phyloP scores from a whole-genome alignment of 2,888 invertebrate genomes.

The Mactromeris polynyma region DNA sequence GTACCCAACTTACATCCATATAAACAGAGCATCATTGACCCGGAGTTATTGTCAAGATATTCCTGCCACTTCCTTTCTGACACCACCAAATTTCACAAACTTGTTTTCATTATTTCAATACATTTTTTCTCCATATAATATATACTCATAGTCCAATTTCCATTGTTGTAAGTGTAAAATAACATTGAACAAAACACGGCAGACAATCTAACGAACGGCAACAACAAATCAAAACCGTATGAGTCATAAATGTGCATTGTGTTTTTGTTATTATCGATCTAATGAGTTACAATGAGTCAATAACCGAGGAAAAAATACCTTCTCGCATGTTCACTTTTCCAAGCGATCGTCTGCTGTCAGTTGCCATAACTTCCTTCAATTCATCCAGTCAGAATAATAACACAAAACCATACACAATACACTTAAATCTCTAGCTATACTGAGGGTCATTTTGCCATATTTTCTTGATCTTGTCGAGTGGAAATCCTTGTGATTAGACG shows the following conservation, averaged over 20 bases:
- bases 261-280: not conserved
- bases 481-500: slow-evolving; percentile 3
- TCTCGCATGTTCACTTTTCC: slow-evolving; percentile 20
- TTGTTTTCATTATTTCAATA: not conserved
- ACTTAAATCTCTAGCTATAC: not conserved
- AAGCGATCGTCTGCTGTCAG: not conserved
- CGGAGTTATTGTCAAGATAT: too few species aligned
- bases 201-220: not conserved
- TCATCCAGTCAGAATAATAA: not conserved
- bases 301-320: not conserved
- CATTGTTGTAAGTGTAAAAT: not conserved
- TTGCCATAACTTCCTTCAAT: slow-evolving; percentile 2
- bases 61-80: too few species aligned
- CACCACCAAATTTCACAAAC: not conserved
- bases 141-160: too few species aligned
- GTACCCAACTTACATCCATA: not conserved
- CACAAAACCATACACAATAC: not conserved
- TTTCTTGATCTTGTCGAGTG: not conserved
- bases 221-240: not conserved
- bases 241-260: slow-evolving; percentile 7
- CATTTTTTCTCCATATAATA: not conserved
- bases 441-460: slow-evolving; percentile 19
- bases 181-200: not conserved
- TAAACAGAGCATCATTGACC: not conserved
- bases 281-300: slow-evolving; percentile 1